Conservation (phyloP, 2,888 invertebrate genomes). For the Tortrix viridana region DNA sequence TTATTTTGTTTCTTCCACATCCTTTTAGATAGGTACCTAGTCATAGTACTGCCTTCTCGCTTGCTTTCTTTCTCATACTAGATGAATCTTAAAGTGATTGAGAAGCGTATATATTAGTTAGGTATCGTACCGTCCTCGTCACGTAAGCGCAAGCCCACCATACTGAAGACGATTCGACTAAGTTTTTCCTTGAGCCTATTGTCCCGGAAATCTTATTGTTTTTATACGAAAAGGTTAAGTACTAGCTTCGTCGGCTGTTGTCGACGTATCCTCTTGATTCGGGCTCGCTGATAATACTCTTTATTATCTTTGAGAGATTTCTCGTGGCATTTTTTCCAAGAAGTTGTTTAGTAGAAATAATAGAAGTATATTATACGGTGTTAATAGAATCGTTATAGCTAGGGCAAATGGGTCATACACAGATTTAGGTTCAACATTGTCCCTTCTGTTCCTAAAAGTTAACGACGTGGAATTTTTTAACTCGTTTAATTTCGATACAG, state of each 20-base stretch:
- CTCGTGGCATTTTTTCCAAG: neutral
- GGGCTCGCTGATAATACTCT: conserved; percentile 14
- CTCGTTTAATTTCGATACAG: no score
- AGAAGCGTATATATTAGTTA: neutral
- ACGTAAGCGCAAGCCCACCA: neutral
- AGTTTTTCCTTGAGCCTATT: conserved; percentile 28
- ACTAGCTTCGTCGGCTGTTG: conserved; percentile 22
- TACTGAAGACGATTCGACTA: conserved; percentile 3
- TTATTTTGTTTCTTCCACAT: no score
- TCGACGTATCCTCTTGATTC: conserved; percentile 33
- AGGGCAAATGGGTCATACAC: no score
- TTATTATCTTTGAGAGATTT: conserved; percentile 24
- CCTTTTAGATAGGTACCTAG: no score
- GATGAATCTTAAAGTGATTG: no score
- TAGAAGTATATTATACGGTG: neutral
- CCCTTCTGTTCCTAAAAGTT: no score
- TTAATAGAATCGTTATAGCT: no score
- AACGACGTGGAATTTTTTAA: no score
- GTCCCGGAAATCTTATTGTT: conserved; percentile 33
- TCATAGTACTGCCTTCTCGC: no score
- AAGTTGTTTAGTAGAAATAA: neutral
- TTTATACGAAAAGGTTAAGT: conserved; percentile 35
- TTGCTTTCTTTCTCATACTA: no score
- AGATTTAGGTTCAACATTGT: no score
- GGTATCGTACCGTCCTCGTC: neutral